Evolutionary conservation across 1,140 invertebrate species (phyloP).

Genomic region (Ceratosolen solmsi): DNA sequence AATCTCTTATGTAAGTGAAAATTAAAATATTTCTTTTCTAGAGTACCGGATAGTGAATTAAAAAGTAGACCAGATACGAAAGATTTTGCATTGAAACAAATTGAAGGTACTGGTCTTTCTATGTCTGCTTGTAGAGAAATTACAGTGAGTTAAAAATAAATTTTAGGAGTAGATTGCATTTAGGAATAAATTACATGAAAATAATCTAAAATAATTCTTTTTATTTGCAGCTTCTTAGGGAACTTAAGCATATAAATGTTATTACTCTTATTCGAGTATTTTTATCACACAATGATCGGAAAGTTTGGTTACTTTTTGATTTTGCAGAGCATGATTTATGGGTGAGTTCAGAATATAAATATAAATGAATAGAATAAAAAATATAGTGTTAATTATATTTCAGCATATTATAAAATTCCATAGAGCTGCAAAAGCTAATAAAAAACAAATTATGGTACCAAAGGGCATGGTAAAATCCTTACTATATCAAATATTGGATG

Average conservation of each 20-base stretch:
- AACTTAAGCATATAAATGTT: slow-evolving; percentile 98
- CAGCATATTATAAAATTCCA: slow-evolving; percentile 99
- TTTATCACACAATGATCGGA: slow-evolving; percentile 96
- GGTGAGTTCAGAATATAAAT: slow-evolving; percentile 73
- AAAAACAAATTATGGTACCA: slow-evolving; percentile 96
- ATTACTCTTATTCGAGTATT: slow-evolving; percentile 98
- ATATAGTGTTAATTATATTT: slow-evolving; percentile 53
- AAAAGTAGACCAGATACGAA: slow-evolving; percentile 80
- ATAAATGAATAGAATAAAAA: slow-evolving; percentile 10
- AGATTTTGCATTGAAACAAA: slow-evolving; percentile 99
- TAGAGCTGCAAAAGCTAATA: slow-evolving; percentile 97
- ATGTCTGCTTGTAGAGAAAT: slow-evolving; percentile 99
- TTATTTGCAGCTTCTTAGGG: slow-evolving; percentile 88
- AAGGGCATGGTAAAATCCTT: slow-evolving; percentile 99
- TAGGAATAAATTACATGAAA: neutral
- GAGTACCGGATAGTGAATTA: slow-evolving; percentile 71
- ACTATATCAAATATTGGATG: slow-evolving; percentile 98
- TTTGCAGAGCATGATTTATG: slow-evolving; percentile 99
- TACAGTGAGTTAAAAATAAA: slow-evolving; percentile 85
- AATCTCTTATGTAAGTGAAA: too few relatives aligned
- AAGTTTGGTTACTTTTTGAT: slow-evolving; percentile 99
- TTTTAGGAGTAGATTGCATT: neutral
- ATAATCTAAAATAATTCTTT: slow-evolving; percentile 43
- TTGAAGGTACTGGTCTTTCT: slow-evolving; percentile 98
- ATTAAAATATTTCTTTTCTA: slow-evolving; percentile 44